Evolutionary conservation across 2,797 vertebrate species (phyloP).

Genomic region (Sternotherus odoratus): DNA sequence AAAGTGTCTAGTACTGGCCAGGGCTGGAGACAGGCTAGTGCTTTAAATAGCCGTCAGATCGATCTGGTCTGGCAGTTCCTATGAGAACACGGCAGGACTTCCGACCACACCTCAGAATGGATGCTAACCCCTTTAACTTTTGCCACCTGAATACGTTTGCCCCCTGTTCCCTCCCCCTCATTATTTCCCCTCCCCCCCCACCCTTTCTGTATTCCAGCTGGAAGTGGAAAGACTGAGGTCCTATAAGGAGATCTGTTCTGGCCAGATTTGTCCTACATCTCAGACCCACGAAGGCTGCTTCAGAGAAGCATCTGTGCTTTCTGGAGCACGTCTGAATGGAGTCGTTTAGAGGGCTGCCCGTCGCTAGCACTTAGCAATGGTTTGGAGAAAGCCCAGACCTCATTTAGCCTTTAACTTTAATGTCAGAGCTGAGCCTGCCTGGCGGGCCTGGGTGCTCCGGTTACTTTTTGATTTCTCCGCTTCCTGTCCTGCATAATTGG

Average conservation of each 20-base stretch:
- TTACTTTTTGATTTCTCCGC: not conserved
- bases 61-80: not conserved
- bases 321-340: not conserved
- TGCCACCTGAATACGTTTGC: not conserved
- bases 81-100: not conserved
- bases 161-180: not conserved
- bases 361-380: not conserved
- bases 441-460: not conserved
- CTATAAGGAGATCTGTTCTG: fast-evolving
- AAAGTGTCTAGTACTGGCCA: not conserved
- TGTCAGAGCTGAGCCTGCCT: not conserved
- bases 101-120: not conserved
- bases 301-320: not conserved
- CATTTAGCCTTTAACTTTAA: not conserved
- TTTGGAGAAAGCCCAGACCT: not conserved
- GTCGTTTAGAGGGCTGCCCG: not conserved
- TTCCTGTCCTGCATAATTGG: not conserved
- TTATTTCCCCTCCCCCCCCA: not conserved
- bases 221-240: not conserved
- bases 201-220: not conserved
- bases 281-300: not conserved
- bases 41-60: fast-evolving
- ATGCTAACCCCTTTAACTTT: not conserved
- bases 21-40: not conserved
- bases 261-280: fast-evolving